Evolutionary conservation across 2,113 vertebrate species (phyloP).

Genomic region (Xenus cinereus): DNA sequence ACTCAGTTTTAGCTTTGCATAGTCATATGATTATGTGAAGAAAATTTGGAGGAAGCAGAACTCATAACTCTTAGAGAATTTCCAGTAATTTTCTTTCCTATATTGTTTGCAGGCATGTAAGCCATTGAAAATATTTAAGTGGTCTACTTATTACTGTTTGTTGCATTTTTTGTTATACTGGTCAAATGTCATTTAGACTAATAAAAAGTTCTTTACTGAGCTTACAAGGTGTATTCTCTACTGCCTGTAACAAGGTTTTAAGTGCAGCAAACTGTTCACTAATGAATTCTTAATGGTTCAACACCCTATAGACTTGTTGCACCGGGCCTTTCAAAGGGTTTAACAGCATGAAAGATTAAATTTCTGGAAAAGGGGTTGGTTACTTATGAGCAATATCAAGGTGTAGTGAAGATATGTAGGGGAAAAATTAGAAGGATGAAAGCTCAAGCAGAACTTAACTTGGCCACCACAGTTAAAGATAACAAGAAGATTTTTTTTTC

Average conservation of each 20-base stretch:
- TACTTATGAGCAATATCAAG: too few species aligned
- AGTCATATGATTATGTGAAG: neutral
- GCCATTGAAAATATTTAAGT: neutral
- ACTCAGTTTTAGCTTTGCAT: neutral
- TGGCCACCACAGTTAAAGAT: too few species aligned
- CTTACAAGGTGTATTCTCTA: neutral
- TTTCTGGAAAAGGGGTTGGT: too few species aligned
- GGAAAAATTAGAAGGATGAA: too few species aligned
- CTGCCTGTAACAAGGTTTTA: neutral
- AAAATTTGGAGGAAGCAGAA: neutral
- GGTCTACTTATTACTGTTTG: neutral
- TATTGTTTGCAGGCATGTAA: neutral
- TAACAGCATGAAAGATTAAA: neutral
- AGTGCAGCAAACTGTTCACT: neutral
- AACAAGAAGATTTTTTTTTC: too few species aligned
- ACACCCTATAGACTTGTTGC: neutral
- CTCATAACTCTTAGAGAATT: neutral
- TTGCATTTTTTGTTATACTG: neutral
- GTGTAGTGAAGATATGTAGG: too few species aligned
- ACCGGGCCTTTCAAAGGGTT: neutral
- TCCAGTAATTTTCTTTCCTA: neutral
- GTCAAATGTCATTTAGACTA: neutral
- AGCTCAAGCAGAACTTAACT: too few species aligned
- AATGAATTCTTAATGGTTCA: neutral
- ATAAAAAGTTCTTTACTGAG: neutral